Evolutionary conservation across 2,113 vertebrate species (phyloP).

Genomic region (human): DNA sequence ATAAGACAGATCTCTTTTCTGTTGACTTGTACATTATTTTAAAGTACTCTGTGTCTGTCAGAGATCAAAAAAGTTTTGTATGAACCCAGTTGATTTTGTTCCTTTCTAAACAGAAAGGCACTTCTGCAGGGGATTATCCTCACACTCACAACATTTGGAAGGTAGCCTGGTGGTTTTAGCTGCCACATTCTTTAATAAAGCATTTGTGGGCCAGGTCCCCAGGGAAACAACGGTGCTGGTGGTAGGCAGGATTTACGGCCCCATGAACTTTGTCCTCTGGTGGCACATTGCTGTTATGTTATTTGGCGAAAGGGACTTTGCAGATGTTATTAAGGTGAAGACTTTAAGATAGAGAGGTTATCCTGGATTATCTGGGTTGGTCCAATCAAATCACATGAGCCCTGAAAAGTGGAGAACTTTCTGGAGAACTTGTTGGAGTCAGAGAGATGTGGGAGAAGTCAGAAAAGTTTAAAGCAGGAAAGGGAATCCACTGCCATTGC

Average conservation of each 20-base stretch:
- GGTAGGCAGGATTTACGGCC: not conserved
- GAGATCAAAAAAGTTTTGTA: not conserved
- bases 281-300: not conserved
- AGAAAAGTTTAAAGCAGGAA: not conserved
- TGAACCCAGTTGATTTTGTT: not conserved
- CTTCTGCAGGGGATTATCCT: not conserved
- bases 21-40: not conserved
- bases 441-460: not conserved
- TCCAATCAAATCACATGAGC: not conserved
- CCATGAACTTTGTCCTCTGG: not conserved
- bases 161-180: not conserved
- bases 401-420: not conserved
- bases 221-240: not conserved
- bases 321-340: not conserved
- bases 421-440: not conserved
- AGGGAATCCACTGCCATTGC: not conserved
- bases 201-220: not conserved
- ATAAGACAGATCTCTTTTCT: not conserved
- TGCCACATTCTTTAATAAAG: not conserved
- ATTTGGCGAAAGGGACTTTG: not conserved
- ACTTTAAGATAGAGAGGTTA: not conserved
- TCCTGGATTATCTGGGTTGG: not conserved
- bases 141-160: not conserved
- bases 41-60: constrained; percentile 4
- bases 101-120: not conserved